A percentile compares a stretch with the other conserved stretches of the same genome.
Evolutionary conservation across 2,888 invertebrate genomes (phyloP).

Genomic region (Disparrhopalites patrizii): DNA sequence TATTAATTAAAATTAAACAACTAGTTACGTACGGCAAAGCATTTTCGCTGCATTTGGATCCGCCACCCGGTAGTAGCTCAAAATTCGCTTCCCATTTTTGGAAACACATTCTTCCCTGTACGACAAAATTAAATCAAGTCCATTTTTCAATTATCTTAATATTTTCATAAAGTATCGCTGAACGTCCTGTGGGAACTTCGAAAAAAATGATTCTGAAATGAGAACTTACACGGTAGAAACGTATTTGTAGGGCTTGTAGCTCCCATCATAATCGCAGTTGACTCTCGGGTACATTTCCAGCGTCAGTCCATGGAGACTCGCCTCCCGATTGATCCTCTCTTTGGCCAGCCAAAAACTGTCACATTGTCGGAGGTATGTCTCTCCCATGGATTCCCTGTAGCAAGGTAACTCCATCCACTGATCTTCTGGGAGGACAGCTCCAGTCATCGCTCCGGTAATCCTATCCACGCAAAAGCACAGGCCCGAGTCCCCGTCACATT

Average conservation of each 20-base stretch:
- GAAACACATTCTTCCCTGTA: conserved; percentile 31
- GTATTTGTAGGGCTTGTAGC: conserved; percentile 24
- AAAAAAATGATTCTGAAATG: too few relatives aligned
- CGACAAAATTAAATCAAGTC: background rate
- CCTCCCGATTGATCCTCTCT: conserved; percentile 31
- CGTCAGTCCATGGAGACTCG: conserved; percentile 34
- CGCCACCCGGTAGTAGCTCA: conserved; percentile 17
- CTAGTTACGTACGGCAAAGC: conserved; percentile 34
- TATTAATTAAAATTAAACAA: background rate
- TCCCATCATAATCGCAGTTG: conserved; percentile 43
- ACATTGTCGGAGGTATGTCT: conserved; percentile 36
- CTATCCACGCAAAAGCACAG: conserved; percentile 48
- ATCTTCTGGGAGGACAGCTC: conserved; percentile 41
- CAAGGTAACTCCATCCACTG: conserved; percentile 46
- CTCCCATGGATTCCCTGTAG: conserved; percentile 27
- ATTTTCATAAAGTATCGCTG: too few relatives aligned
- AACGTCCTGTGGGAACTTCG: too few relatives aligned
- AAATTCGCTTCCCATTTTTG: conserved; percentile 28
- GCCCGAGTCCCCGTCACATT: conserved; percentile 46
- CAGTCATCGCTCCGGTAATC: conserved; percentile 36
- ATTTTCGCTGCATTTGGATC: conserved; percentile 23
- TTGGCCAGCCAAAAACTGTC: conserved; percentile 39
- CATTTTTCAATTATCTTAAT: too few relatives aligned
- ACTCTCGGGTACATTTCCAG: background rate
- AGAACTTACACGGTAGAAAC: conserved; percentile 3